phyloP scores from a whole-genome alignment of 2,797 vertebrate species.

The Hapalemur alaotrensis region DNA sequence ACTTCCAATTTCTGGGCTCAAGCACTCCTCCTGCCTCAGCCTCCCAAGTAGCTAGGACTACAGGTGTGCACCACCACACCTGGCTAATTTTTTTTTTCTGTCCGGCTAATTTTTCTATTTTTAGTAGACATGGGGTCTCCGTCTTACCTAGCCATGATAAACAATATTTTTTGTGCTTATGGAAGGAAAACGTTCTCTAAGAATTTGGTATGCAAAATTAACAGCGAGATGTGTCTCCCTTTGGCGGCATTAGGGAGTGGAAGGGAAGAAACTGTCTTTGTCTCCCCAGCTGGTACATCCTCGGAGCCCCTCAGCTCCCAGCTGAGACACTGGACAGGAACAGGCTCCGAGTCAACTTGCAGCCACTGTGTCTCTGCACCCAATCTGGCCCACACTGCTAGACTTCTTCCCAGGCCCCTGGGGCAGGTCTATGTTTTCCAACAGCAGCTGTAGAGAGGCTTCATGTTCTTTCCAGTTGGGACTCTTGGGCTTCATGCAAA shows the following conservation, averaged over 20 bases:
- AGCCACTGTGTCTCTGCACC: neutral
- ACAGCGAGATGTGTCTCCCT: neutral
- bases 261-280: neutral
- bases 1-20: too few species aligned
- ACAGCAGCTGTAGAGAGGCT: neutral
- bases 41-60: too few species aligned
- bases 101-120: too few species aligned
- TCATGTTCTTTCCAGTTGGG: neutral
- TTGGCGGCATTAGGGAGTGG: neutral
- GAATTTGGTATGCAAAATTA: neutral
- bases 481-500: neutral
- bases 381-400: rapidly evolving
- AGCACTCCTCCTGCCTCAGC: too few species aligned
- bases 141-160: neutral
- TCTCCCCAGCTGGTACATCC: neutral
- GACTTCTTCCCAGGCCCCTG: neutral
- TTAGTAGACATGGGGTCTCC: too few species aligned
- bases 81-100: too few species aligned
- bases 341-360: neutral
- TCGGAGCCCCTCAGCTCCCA: neutral
- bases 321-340: too few species aligned
- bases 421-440: neutral
- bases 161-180: neutral
- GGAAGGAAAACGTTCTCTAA: neutral
- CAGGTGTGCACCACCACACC: too few species aligned